Evolutionary conservation across 2,797 vertebrate genomes (phyloP).

Genomic region (Petrocephalus schoutedeni): DNA sequence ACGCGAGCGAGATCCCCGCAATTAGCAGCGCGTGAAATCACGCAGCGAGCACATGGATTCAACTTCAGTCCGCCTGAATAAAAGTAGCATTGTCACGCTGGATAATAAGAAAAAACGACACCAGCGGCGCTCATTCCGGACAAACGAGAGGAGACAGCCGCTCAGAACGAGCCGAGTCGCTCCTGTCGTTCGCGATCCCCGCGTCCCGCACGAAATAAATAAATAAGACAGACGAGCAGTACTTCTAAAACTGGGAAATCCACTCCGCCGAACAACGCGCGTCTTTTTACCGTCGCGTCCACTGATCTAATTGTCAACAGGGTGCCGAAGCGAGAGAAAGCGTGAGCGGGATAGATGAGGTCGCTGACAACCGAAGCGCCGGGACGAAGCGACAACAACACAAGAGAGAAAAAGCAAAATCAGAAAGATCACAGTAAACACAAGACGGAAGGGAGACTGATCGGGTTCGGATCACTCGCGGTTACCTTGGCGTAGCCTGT

Average conservation of each 20-base stretch:
- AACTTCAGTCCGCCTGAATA: constrained; percentile 3
- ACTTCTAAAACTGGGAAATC: background rate
- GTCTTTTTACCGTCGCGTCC: background rate
- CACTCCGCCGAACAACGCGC: background rate
- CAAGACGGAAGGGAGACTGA: constrained; percentile 10
- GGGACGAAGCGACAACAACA: constrained; percentile 19
- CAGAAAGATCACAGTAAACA: constrained; percentile 15
- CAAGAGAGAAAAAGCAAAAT: background rate
- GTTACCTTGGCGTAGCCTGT: constrained; percentile 75
- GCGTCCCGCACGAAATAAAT: background rate
- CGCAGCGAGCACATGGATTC: background rate
- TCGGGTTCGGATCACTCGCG: constrained; percentile 39
- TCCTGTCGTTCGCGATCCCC: background rate
- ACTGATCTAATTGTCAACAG: background rate
- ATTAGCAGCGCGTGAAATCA: constrained; percentile 4
- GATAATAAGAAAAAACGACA: background rate
- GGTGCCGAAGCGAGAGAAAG: constrained; percentile 4
- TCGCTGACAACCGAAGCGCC: constrained; percentile 20
- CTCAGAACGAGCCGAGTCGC: background rate
- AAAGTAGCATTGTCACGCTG: background rate
- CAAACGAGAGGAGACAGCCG: background rate
- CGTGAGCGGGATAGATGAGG: background rate
- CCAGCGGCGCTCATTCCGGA: background rate
- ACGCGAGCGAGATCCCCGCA: background rate
- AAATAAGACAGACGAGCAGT: background rate